A percentile compares a stretch with the other conserved stretches of the same genome.
Conservation (phyloP, 2,888 invertebrate species). For the Orchestes rusci region DNA sequence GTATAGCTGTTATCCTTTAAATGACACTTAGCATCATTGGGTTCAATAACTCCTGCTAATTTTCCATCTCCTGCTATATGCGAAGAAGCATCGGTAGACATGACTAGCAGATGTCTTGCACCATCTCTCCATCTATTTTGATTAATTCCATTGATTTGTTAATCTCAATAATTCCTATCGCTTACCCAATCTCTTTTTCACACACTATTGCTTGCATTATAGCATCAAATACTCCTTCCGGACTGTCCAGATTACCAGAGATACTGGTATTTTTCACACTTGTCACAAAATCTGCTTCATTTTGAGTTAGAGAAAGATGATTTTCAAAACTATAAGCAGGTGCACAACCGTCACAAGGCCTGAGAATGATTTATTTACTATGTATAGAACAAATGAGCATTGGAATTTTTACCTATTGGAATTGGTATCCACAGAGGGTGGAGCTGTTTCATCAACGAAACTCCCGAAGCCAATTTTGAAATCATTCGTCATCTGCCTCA, state of each 20-base stretch:
- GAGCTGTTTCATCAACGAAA: constrained; percentile 60
- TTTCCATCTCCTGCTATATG: constrained; percentile 74
- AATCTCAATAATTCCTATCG: neutral
- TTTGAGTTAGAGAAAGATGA: constrained; percentile 56
- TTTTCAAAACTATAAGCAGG: constrained; percentile 70
- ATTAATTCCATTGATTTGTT: neutral
- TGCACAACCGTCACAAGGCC: constrained; percentile 41
- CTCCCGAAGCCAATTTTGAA: constrained; percentile 60
- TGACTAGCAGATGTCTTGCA: constrained; percentile 64
- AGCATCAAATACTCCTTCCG: constrained; percentile 81
- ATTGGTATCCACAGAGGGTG: constrained; percentile 56
- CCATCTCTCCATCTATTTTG: constrained; percentile 57
- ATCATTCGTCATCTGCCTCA: constrained; percentile 55
- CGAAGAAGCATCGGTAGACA: constrained; percentile 63
- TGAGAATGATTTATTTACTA: too few relatives aligned
- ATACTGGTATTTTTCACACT: constrained; percentile 41
- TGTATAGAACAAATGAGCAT: too few relatives aligned
- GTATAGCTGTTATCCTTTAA: constrained; percentile 51
- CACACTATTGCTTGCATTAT: constrained; percentile 79
- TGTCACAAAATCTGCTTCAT: constrained; percentile 46
- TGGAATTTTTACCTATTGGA: too few relatives aligned
- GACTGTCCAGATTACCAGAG: constrained; percentile 48
- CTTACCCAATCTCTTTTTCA: constrained; percentile 53
- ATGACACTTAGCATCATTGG: constrained; percentile 67
- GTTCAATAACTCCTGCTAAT: constrained; percentile 58